Evolutionary conservation across 2,113 vertebrate species (phyloP), one percentile per base, ranked within the genome.

Genomic region (Halcyon malimbica): DNA sequence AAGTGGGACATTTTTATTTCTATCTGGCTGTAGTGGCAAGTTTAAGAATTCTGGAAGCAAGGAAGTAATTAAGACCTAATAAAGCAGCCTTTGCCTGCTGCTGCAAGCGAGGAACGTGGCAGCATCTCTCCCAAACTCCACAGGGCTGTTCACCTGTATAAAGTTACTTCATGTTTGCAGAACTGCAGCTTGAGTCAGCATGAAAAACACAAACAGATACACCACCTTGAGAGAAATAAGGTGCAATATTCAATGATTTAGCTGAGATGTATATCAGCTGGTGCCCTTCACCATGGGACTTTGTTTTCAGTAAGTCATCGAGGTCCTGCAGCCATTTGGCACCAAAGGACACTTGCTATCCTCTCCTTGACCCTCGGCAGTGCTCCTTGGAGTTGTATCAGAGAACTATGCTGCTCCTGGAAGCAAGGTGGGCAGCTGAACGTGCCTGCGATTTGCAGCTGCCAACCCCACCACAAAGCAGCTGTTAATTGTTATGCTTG

Each of bases 11-110:
- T 92, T 94, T 94, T 92, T 92, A 67, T 78, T 89, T 81, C 48
- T 87, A 31, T 87, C 77, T 83, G 77, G 67, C 69, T 93, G 93
- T 62, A 76, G 70, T 65, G 77, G 69, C 31, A 87, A 91, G 95
- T 92, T 62, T 74, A 88, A 91, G 89, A 78, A 65, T 91, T 96
- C 62, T 78, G 62, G 53, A 91, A 73, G 57, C 50, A 50, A 79
- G 77, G 86, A 84, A 65, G 74, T 91, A 92, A 93, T 87, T 95
- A 93, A 89, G 69, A 78, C n/a, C 57, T 76, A 87, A 82, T 73
- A 92, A 94, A 92, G 91, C 62, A 89, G 39, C 69, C 90, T 76
- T 42, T 64, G 89, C 53, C 35, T 92, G 87, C 90, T 1, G 1
- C 70, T 93, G 77, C 60, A 68, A 83, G 81, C 2, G 8, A 84